These are phyloP conservation scores for Onthophagus taurus DNA, from an alignment of 1,140 invertebrate species.

Conservation along the genomic window DNA sequence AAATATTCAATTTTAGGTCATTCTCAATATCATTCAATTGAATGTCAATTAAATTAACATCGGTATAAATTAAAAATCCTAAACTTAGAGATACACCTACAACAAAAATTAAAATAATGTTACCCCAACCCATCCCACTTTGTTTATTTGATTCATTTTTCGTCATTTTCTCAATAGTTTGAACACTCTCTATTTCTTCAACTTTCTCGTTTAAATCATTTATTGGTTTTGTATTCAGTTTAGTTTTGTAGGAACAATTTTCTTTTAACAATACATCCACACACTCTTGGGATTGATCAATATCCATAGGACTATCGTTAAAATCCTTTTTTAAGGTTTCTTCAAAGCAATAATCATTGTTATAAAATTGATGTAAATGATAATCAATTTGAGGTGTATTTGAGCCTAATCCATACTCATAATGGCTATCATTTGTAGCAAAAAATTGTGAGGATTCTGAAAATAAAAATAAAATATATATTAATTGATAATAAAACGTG, in stretches of 20 bases:
- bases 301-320: constrained; percentile 13
- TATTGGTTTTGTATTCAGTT: neutral
- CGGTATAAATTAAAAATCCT: neutral
- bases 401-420: constrained; percentile 1
- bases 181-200: neutral
- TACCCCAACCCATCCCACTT: neutral
- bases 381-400: neutral
- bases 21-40: neutral
- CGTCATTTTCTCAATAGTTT: neutral
- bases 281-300: neutral
- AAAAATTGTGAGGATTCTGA: neutral
- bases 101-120: neutral
- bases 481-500: no score
- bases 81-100: neutral
- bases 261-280: neutral
- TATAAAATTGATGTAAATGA: no score
- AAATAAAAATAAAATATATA: neutral
- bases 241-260: constrained; percentile 1
- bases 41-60: constrained; percentile 1
- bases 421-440: neutral
- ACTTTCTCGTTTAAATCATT: constrained; percentile 3
- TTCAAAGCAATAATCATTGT: neutral
- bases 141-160: neutral
- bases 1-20: constrained; percentile 4
- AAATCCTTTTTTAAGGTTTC: neutral